Evolutionary conservation across 2,797 vertebrate genomes (phyloP).

Genomic region (Danio jaintianensis): DNA sequence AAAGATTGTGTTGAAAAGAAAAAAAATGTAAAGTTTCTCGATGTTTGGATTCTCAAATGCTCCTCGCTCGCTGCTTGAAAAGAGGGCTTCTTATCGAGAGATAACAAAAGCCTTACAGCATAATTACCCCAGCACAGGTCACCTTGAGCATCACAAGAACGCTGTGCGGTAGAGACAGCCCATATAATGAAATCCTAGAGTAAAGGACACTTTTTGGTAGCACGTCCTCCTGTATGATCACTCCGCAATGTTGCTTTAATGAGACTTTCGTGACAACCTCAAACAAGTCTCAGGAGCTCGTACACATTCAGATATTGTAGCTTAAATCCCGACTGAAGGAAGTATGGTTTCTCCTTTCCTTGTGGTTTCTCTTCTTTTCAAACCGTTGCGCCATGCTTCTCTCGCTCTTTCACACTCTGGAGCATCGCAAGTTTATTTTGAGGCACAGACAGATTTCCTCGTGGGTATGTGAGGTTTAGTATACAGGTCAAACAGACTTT

Average conservation of each 20-base stretch:
- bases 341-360: slow-evolving; percentile 25
- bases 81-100: slow-evolving; percentile 67
- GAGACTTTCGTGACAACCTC: slow-evolving; percentile 41
- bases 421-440: slow-evolving; percentile 44
- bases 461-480: slow-evolving; percentile 39
- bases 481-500: slow-evolving; percentile 46
- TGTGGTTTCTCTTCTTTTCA: slow-evolving; percentile 8
- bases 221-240: slow-evolving; percentile 51
- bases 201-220: slow-evolving; percentile 56
- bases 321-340: slow-evolving; percentile 36
- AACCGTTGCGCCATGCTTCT: slow-evolving; percentile 16
- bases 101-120: slow-evolving; percentile 66
- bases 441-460: slow-evolving; percentile 30
- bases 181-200: slow-evolving; percentile 54
- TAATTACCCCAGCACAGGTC: slow-evolving; percentile 73
- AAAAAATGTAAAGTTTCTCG: slow-evolving; percentile 69
- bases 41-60: slow-evolving; percentile 67
- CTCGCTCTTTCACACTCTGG: slow-evolving; percentile 34
- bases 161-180: slow-evolving; percentile 31
- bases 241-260: slow-evolving; percentile 49
- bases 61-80: slow-evolving; percentile 65
- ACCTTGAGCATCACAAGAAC: slow-evolving; percentile 66
- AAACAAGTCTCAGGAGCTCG: slow-evolving; percentile 39
- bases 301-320: slow-evolving; percentile 43
- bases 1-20: slow-evolving; percentile 61